phyloP scores from a whole-genome alignment of 1,140 invertebrate genomes.

The Aricia agestis region DNA sequence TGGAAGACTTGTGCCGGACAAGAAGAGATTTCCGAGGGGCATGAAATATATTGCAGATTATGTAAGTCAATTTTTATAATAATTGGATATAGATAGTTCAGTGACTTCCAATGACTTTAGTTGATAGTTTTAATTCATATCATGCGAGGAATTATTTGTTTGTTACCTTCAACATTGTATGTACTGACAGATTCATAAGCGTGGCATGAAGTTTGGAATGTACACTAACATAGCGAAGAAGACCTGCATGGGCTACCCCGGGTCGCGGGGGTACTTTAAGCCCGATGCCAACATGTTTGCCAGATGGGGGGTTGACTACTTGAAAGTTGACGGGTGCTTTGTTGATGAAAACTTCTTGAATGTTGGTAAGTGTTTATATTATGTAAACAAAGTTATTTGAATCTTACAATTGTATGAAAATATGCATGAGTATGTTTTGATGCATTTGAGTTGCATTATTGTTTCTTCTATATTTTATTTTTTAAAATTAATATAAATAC shows the following conservation, averaged over 20 bases:
- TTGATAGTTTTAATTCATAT: too few relatives aligned
- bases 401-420: too few relatives aligned
- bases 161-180: background rate
- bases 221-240: conserved; percentile 90
- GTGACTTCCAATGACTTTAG: too few relatives aligned
- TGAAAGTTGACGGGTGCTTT: conserved; percentile 93
- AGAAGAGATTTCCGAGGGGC: conserved; percentile 87
- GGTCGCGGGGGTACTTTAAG: conserved; percentile 83
- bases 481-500: too few relatives aligned
- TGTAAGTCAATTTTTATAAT: conserved; percentile 76
- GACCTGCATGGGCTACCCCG: conserved; percentile 91
- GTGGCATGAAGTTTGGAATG: conserved; percentile 91
- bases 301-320: conserved; percentile 90
- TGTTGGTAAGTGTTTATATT: conserved; percentile 39
- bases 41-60: conserved; percentile 89
- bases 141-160: too few relatives aligned
- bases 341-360: conserved; percentile 77
- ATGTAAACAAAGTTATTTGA: too few relatives aligned
- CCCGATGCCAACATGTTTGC: conserved; percentile 89
- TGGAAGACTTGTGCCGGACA: conserved; percentile 84
- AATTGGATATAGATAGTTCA: too few relatives aligned
- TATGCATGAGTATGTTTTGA: too few relatives aligned
- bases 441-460: too few relatives aligned
- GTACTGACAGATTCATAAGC: conserved; percentile 81
- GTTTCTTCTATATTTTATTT: too few relatives aligned